phyloP scores from a whole-genome alignment of 2,113 vertebrate species.

The Nibea albiflora region DNA sequence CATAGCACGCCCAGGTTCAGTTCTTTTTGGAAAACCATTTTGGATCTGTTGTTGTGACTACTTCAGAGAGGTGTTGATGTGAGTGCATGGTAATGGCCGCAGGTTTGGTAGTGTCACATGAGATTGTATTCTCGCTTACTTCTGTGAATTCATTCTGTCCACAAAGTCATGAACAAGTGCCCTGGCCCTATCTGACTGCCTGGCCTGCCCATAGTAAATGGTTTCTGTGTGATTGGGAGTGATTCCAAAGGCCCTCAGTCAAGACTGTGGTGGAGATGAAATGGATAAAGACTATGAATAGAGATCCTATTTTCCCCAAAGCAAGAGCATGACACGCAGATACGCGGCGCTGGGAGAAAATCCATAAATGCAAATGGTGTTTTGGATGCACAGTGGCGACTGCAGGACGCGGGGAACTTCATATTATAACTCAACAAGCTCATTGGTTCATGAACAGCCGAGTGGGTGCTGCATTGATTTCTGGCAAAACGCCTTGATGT shows the following conservation, averaged over 20 bases:
- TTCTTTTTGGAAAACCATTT: background rate
- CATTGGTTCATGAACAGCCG: slow-evolving; percentile 50
- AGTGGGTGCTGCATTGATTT: slow-evolving; percentile 72
- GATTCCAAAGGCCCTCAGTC: slow-evolving; percentile 56
- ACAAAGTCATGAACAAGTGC: slow-evolving; percentile 27
- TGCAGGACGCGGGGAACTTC: slow-evolving; percentile 72
- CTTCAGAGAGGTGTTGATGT: background rate
- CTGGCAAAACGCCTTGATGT: slow-evolving; percentile 51
- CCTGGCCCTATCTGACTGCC: slow-evolving; percentile 4
- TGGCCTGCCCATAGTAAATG: slow-evolving; percentile 7
- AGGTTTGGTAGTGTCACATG: background rate
- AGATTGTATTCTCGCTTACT: background rate
- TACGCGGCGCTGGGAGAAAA: slow-evolving; percentile 58
- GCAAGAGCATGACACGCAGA: slow-evolving; percentile 65
- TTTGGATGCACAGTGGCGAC: slow-evolving; percentile 55
- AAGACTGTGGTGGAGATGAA: slow-evolving; percentile 61
- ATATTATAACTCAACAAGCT: slow-evolving; percentile 57
- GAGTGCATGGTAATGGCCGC: background rate
- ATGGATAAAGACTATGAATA: slow-evolving; percentile 73
- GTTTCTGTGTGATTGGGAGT: slow-evolving; percentile 30
- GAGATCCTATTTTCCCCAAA: slow-evolving; percentile 62
- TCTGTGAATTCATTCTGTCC: slow-evolving; percentile 21
- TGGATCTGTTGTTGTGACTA: background rate
- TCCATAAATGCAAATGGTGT: slow-evolving; percentile 80
- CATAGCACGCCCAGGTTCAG: background rate